Conservation (phyloP, 2,113 vertebrate genomes). For the Siniperca knerii region DNA sequence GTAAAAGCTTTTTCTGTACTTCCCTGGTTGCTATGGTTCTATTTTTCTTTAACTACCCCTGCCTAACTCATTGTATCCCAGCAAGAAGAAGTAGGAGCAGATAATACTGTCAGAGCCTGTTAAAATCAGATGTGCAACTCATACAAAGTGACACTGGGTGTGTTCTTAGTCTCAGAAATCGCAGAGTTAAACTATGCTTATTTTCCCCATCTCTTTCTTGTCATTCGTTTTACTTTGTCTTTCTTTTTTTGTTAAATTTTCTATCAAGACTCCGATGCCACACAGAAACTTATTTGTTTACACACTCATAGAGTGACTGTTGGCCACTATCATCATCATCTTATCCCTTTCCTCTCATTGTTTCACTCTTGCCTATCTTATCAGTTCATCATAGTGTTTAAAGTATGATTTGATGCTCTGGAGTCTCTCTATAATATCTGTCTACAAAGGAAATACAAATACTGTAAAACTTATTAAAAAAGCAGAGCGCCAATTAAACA, state of each 20-base stretch:
- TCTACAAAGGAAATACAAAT: background rate
- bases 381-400: background rate
- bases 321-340: too few species aligned
- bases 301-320: too few species aligned
- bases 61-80: constrained; percentile 18
- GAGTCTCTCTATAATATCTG: background rate
- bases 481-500: too few species aligned
- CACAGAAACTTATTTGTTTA: too few species aligned
- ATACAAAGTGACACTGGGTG: constrained; percentile 14
- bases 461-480: too few species aligned
- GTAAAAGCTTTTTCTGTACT: constrained; percentile 15
- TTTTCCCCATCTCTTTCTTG: background rate
- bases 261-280: too few species aligned
- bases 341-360: background rate
- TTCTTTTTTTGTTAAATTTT: background rate
- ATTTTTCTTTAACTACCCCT: constrained; percentile 1
- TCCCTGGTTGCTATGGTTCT: background rate
- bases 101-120: constrained; percentile 35
- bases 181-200: constrained; percentile 3
- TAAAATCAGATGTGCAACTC: constrained; percentile 28
- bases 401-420: background rate
- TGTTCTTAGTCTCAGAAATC: constrained; percentile 25
- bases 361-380: background rate
- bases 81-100: constrained; percentile 4
- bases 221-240: background rate